Base-by-base conservation (phyloP, 2,113 vertebrate genomes). In the Erythrocercus mccallii region DNA sequence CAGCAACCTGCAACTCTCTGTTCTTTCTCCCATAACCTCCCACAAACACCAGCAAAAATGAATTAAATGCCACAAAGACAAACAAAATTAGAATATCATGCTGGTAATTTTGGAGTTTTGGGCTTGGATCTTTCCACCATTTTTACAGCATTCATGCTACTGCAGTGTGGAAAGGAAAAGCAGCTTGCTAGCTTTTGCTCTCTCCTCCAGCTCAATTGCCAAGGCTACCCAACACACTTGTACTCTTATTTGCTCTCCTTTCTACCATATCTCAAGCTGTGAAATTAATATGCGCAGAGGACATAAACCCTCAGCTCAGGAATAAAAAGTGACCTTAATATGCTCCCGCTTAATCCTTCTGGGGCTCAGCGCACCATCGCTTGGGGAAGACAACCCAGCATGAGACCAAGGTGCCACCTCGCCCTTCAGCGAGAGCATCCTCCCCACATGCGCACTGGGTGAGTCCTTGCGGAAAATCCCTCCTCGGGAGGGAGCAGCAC, bases 221-320 rank as follows among this genome's bases (percentile, higher is more conserved):
- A 0, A 72, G 50, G 71, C 82, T 83, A 44, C 42, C n/a, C 76
- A 77, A 45, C 28, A 48, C 2, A 3, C 33, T 20, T 16, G 33
- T 5, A 22, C 58, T 72, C 58, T 30, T 71, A 65, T 48, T 77
- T 92, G 71, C 86, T 88, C 37, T 90, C 76, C 48, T 24, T 77
- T 51, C 76, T 80, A 58, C 68, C 4, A 1, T 3, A 21, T 81
- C 78, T 54, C 81, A 81, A 58, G 69, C 88, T 90, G 69, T 45
- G 42, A 94, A 91, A 95, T 94, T 93, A 91, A 93, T 93, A 96
- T 78, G 88, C 92, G 74, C 28, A 81, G 90, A 94, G 73, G 78
- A 94, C 73, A 82, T 12, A 87, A 90, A 87, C 72, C 64, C 73
- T 73, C 54, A 6, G 4, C 48, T 81, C 73, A 30, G 47, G 65